Conservation (phyloP, 2,888 invertebrate genomes). For the Xestia ashworthii region DNA sequence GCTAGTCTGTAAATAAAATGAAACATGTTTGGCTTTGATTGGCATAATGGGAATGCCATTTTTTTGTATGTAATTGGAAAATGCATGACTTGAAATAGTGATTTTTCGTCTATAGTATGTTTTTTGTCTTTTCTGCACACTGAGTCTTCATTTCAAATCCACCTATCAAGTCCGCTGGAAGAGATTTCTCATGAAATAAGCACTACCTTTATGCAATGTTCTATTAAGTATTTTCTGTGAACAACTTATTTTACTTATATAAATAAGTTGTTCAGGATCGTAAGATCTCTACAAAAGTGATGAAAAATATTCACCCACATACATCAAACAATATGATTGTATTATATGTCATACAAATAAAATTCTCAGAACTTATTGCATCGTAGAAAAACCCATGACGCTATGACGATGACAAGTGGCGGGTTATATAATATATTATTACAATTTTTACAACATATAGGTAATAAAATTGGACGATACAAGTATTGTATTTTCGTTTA, state of each 20-base stretch:
- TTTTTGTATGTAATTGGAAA: not conserved
- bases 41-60: not conserved
- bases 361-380: slow-evolving; percentile 42
- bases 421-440: slow-evolving; percentile 36
- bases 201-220: no score
- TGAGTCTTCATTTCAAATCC: no score
- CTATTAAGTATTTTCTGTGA: no score
- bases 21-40: slow-evolving; percentile 13
- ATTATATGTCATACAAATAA: slow-evolving; percentile 18
- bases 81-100: not conserved
- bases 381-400: slow-evolving; percentile 52
- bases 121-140: no score
- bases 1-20: slow-evolving; percentile 3
- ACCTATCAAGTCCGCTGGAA: no score
- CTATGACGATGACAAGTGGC: slow-evolving; percentile 40
- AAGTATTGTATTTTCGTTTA: slow-evolving; percentile 52
- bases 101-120: not conserved
- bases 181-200: no score
- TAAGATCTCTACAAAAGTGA: not conserved
- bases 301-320: not conserved
- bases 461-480: slow-evolving; percentile 47
- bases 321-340: not conserved
- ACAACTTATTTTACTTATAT: no score
- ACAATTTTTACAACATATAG: slow-evolving; percentile 54
- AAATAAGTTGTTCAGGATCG: not conserved